Percentiles rank a stretch among this genome's conserved stretches.
phyloP scores from a whole-genome alignment of 64 coral and sea anemone species.

The Porites lutea region DNA sequence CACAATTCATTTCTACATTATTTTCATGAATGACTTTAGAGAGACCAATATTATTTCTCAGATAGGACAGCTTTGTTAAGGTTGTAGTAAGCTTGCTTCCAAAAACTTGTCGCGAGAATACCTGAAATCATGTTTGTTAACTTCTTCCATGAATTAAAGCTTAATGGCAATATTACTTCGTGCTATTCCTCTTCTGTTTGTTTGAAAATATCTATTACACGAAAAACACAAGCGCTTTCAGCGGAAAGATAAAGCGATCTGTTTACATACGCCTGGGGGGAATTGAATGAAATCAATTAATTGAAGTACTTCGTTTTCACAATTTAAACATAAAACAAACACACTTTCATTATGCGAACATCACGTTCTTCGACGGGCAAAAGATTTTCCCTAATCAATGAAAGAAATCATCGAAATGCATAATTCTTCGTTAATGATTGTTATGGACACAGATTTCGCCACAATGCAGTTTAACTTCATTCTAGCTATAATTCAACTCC shows the following conservation, averaged over 20 bases:
- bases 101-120: too few relatives aligned
- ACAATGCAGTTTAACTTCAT: too few relatives aligned
- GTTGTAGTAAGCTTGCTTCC: too few relatives aligned
- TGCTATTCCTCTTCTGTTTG: not conserved
- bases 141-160: not conserved
- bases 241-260: not conserved
- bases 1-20: too few relatives aligned
- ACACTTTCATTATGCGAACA: not conserved
- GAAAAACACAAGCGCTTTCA: slow-evolving; percentile 3
- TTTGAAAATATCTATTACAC: not conserved
- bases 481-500: too few relatives aligned
- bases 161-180: not conserved
- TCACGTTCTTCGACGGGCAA: not conserved
- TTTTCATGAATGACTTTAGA: too few relatives aligned
- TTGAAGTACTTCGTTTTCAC: not conserved
- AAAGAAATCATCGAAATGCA: too few relatives aligned
- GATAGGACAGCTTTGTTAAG: too few relatives aligned
- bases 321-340: not conserved
- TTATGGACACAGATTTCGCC: too few relatives aligned
- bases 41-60: too few relatives aligned
- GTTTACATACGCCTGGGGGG: not conserved
- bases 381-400: not conserved
- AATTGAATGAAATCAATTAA: not conserved
- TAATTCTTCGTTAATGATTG: too few relatives aligned
- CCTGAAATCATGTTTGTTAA: not conserved